Conservation (phyloP, 2,888 invertebrate species). For the Heteropelma amictum region DNA sequence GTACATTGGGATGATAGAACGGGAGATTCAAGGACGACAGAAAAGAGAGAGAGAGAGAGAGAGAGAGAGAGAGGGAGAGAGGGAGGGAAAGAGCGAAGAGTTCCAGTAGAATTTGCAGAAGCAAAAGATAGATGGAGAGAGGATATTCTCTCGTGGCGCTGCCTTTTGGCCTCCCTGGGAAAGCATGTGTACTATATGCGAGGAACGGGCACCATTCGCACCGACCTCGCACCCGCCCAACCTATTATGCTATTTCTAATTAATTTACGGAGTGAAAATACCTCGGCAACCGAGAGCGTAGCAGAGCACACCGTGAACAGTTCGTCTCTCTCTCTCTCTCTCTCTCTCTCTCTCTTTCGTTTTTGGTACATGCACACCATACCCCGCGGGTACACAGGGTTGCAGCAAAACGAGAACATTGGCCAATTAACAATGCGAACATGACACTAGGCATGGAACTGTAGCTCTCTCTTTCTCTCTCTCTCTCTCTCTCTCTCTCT, state of each 20-base stretch:
- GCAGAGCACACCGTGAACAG: conserved; percentile 3
- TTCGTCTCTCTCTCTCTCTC: conserved; percentile 8
- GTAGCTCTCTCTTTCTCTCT: conserved; percentile 20
- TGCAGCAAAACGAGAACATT: conserved; percentile 61
- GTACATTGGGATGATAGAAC: conserved; percentile 3
- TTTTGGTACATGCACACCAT: conserved; percentile 49
- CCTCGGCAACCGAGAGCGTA: conserved; percentile 43
- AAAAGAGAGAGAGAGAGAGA: background rate
- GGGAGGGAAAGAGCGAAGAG: conserved; percentile 6
- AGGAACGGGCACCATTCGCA: conserved; percentile 57
- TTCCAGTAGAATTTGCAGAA: conserved; percentile 15
- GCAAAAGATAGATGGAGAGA: conserved; percentile 35
- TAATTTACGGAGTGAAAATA: conserved; percentile 68
- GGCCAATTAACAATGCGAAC: conserved; percentile 74
- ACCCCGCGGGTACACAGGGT: conserved; percentile 56
- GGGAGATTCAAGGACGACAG: background rate
- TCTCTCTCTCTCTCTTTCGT: conserved; percentile 25
- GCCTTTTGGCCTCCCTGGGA: conserved; percentile 53
- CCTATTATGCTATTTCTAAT: conserved; percentile 70
- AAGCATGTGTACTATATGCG: conserved; percentile 48
- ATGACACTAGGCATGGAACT: conserved; percentile 64
- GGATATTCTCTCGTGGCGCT: conserved; percentile 33
- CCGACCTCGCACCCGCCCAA: conserved; percentile 61
- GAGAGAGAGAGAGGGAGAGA: conserved; percentile 9
- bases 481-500: background rate